Evolutionary conservation across 2,888 invertebrate species (phyloP), one percentile per base, ranked within the genome.

Genomic region (Drosophila flavopinicola): DNA sequence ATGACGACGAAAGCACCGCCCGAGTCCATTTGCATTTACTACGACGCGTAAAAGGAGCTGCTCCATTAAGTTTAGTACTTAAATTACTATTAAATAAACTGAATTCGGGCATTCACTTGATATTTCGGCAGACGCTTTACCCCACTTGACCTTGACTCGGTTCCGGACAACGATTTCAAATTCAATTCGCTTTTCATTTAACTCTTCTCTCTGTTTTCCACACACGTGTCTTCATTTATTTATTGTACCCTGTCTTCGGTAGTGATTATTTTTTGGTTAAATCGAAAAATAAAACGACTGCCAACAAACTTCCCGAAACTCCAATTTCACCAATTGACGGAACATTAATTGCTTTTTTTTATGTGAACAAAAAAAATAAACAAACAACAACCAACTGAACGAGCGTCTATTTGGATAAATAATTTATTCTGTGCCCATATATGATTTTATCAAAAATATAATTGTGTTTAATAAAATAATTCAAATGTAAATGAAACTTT

Each of bases 311-410:
- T 33, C 54, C 39, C 29, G 30, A 32, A 52, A 49, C 33, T 60
- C n/a, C 15, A 64, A 68, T 85, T 83, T 87, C 39, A 83, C 78
- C 70, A 74, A 75, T 69, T 85, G 80, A 85, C 79, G 65, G 58
- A 61, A 71, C 45, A 66, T 69, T 83, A 70, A 82, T 78, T 82
- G 72, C 63, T 63, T 66, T 61, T 61, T 73, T 75, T 61, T 66
- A 71, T 61, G 83, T 75, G 38, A 67, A 53, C 32, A 63, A 57
- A 60, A 38, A 23, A 48, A 20, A 20, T 20, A 20, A 20, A 20
- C 4, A 48, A 20, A 20, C 4, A 20, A 20, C 2, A 3, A 3
- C 20, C 20, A n/a, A n/a, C 20, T 24, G 7, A 54, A 38, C 23
- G 41, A 54, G 52, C 76, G 66, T 77, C 53, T 68, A 39, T 44